A percentile compares a stretch with the other conserved stretches of the same genome.
Evolutionary conservation across 35 echinoderm and acorn worm genomes (phyloP).

Genomic region (Apostichopus californicus): DNA sequence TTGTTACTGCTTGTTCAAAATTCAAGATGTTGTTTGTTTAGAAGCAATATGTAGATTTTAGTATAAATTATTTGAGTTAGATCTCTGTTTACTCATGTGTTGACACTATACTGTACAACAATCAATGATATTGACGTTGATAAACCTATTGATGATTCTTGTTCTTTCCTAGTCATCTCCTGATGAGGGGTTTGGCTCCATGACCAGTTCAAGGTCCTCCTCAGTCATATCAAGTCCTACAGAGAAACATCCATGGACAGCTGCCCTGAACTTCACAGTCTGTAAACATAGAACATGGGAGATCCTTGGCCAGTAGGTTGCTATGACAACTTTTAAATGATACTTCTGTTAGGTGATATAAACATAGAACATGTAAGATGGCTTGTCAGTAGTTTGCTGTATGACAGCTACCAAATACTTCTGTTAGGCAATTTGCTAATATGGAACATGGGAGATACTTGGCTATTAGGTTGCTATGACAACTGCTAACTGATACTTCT

Average conservation of each 20-base stretch:
- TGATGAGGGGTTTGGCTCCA: conserved; percentile 47
- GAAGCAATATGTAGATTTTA: too few species aligned
- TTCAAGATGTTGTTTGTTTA: too few species aligned
- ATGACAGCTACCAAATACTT: too few species aligned
- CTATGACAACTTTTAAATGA: neutral
- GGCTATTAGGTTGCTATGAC: conserved; percentile 62
- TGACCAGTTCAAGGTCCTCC: conserved; percentile 11
- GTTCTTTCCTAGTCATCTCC: neutral
- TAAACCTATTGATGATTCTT: too few species aligned
- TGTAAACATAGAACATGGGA: conserved; percentile 84
- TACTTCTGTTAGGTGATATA: neutral
- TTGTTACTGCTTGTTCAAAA: too few species aligned
- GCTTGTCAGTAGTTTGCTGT: too few species aligned
- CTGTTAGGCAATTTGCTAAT: conserved; percentile 32
- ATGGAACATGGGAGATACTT: conserved; percentile 85
- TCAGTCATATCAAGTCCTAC: neutral
- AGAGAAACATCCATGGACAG: conserved; percentile 24
- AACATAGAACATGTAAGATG: too few species aligned
- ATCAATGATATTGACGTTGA: too few species aligned
- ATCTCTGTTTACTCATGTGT: too few species aligned
- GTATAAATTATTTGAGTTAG: too few species aligned
- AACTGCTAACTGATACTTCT: neutral
- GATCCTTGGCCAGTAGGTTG: conserved; percentile 80
- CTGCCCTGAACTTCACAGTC: conserved; percentile 57
- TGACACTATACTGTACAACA: too few species aligned